phyloP scores from a whole-genome alignment of 1,140 invertebrate species.

The Zaprionus capensis region DNA sequence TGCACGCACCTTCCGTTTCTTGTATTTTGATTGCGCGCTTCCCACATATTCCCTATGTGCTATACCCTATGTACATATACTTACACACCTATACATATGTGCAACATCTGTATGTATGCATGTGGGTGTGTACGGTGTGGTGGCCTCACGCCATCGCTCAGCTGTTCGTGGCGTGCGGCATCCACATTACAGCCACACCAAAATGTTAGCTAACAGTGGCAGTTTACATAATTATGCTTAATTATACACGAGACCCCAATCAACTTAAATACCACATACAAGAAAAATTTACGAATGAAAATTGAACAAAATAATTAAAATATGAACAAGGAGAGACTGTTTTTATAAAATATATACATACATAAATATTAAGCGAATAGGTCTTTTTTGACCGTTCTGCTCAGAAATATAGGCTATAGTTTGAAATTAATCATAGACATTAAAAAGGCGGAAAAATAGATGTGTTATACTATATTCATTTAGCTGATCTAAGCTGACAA shows the following conservation, averaged over 20 bases:
- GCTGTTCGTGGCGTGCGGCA: conserved; percentile 44
- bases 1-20: conserved; percentile 22
- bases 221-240: conserved; percentile 1
- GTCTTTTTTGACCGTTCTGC: too few species aligned
- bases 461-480: too few species aligned
- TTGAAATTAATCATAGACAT: too few species aligned
- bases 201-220: conserved; percentile 55
- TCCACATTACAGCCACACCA: conserved; percentile 43
- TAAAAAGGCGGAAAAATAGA: too few species aligned
- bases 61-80: not conserved
- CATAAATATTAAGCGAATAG: too few species aligned
- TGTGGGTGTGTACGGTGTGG: conserved; percentile 12
- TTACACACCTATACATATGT: conserved; percentile 4
- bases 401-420: too few species aligned
- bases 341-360: too few species aligned
- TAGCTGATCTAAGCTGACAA: too few species aligned
- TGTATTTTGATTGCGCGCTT: conserved; percentile 29
- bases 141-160: conserved; percentile 38
- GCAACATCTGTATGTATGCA: conserved; percentile 26
- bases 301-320: not conserved
- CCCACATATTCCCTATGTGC: conserved; percentile 3
- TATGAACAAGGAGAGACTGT: too few species aligned
- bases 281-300: not conserved
- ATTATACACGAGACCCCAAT: not conserved
- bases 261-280: not conserved